A percentile compares a stretch with the other conserved stretches of the same genome.
These are phyloP conservation scores for Athrips mouffetella DNA, from an alignment of 2,888 invertebrate genomes.

Conservation along the genomic window DNA sequence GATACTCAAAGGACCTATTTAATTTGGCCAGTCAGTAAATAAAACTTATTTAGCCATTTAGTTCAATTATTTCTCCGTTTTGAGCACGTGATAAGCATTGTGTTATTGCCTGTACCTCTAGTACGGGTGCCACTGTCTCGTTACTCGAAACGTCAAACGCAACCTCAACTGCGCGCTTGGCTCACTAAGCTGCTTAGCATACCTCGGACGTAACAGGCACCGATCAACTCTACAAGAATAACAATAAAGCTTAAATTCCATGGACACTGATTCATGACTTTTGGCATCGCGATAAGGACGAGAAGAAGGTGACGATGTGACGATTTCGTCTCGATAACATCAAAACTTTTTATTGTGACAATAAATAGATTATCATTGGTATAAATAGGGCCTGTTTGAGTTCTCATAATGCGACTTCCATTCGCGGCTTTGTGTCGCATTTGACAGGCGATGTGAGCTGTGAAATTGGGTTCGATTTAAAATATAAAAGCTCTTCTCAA, in stretches of 20 bases:
- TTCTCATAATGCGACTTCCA: conserved; percentile 67
- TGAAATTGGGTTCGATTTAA: conserved; percentile 75
- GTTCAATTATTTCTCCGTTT: neutral
- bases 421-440: conserved; percentile 73
- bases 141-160: conserved; percentile 62
- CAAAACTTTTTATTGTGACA: conserved; percentile 75
- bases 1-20: conserved; percentile 1
- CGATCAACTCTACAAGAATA: conserved; percentile 31
- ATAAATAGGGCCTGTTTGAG: conserved; percentile 74
- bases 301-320: conserved; percentile 59
- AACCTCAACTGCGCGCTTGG: conserved; percentile 58
- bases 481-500: conserved; percentile 68
- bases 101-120: conserved; percentile 40
- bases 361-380: conserved; percentile 76
- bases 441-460: conserved; percentile 75
- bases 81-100: conserved; percentile 10
- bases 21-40: too few species aligned
- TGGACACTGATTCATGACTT: conserved; percentile 48
- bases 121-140: conserved; percentile 51
- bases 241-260: conserved; percentile 30
- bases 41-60: too few species aligned
- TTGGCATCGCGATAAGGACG: conserved; percentile 69
- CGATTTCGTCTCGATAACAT: conserved; percentile 71
- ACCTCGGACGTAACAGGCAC: conserved; percentile 36
- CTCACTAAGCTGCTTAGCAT: conserved; percentile 71